Evolutionary conservation across 92 coral and sea anemone genomes (phyloP).

Genomic region (Phenganax subtilis): DNA sequence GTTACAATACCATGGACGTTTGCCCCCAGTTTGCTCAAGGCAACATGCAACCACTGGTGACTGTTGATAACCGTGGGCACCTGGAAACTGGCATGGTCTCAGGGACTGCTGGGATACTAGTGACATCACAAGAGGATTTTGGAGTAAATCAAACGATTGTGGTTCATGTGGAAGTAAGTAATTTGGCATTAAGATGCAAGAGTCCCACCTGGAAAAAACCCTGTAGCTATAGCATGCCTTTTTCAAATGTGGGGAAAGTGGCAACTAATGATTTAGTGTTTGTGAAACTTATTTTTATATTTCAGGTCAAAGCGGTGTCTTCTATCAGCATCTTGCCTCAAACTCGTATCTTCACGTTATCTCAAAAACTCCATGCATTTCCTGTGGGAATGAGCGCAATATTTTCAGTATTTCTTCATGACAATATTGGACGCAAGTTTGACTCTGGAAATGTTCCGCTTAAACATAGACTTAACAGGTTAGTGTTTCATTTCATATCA

Average conservation of each 20-base stretch:
- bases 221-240: neutral
- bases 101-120: constrained; percentile 90
- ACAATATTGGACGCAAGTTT: constrained; percentile 88
- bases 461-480: constrained; percentile 92
- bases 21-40: constrained; percentile 18
- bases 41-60: constrained; percentile 38
- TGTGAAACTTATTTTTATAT: constrained; percentile 1
- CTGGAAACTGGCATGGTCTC: constrained; percentile 69
- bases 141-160: constrained; percentile 91
- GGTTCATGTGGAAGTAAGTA: constrained; percentile 82
- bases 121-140: constrained; percentile 90
- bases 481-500: neutral
- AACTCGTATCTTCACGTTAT: constrained; percentile 76
- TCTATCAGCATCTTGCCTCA: constrained; percentile 74
- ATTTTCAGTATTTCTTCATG: constrained; percentile 73
- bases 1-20: constrained; percentile 38
- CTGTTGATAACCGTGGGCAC: constrained; percentile 64
- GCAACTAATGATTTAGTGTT: neutral
- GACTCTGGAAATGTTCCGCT: constrained; percentile 82
- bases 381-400: constrained; percentile 91
- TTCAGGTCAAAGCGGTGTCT: constrained; percentile 85
- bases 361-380: constrained; percentile 80
- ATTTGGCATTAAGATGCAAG: neutral
- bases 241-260: neutral
- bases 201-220: too few relatives aligned